Evolutionary conservation across 2,888 invertebrate genomes (phyloP), one percentile per base, ranked within the genome.

Genomic region (Apamea crenata): DNA sequence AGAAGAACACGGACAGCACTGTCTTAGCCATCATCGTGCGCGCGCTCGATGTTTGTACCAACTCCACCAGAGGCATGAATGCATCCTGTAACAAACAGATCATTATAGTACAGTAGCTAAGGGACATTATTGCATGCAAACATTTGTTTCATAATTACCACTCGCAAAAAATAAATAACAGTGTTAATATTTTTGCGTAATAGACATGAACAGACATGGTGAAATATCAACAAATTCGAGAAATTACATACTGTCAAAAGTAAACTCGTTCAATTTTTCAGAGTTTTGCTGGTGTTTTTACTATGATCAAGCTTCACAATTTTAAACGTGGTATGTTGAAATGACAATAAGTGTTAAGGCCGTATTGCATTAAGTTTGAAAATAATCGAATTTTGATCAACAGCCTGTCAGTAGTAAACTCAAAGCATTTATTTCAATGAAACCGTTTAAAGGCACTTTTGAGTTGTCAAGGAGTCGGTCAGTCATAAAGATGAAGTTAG

Each of bases 31-130:
- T 98, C 91, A 99, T 98, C 0, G 99, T 98, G 93, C 98, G 98
- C 1, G 98, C 97, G 63, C 97, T 98, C 87, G 99, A 98, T 85
- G 98, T 98, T 93, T 99, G 99, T 88, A 99, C 99, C 91, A 99
- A 96, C 95, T 99, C 99, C 77, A 99, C 96, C 77, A 99, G 97
- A 1, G 99, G 99, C 93, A 99, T 97, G 93, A 99, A 99, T 90
- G 99, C 98, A 82, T 99, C 99, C 98, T 99, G 93, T 25, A 73
- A 50, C n/a, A 70, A 73, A 83, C 10, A 74, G 1, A 50, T 36
- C 14, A 50, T 36, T 76, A 50, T 3, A 36, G 10, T n/a, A 25
- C 29, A 74, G 32, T 44, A 25, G 25, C 3, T 59, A 56, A 36
- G 3, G 12, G n/a, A 18, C 18, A 36, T 10, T 70, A 56, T n/a